Percentiles rank a stretch among this genome's conserved stretches.
phyloP scores from a whole-genome alignment of 2,113 vertebrate species.

The Callipepla californica region DNA sequence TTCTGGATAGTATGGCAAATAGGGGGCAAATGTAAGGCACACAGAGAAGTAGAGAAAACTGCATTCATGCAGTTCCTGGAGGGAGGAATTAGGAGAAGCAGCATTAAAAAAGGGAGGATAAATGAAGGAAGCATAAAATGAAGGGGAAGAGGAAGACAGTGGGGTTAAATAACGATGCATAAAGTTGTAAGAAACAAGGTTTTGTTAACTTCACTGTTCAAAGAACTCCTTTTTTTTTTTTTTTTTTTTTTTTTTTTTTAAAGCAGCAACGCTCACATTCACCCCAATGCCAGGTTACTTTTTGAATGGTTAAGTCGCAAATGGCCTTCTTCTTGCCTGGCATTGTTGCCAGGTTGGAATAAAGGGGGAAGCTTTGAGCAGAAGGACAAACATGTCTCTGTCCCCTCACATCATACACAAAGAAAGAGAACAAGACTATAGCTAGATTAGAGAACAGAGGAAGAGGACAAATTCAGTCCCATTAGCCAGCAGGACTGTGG shows the following conservation, averaged over 20 bases:
- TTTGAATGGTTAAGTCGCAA: not conserved
- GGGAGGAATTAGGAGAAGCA: not conserved
- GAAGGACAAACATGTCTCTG: slow-evolving; percentile 1
- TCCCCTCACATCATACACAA: not conserved
- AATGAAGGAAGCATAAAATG: too few species aligned
- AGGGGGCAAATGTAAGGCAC: not conserved
- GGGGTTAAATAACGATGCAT: not conserved
- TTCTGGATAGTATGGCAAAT: not conserved
- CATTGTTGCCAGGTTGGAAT: not conserved
- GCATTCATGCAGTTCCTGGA: not conserved
- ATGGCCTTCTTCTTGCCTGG: not conserved
- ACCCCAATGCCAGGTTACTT: not conserved
- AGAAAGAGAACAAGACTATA: not conserved
- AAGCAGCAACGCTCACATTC: not conserved
- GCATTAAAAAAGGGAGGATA: not conserved
- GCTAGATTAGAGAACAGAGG: not conserved
- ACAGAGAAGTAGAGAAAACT: not conserved
- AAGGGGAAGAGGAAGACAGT: not conserved
- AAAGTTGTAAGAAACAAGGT: not conserved
- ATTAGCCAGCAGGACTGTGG: not conserved
- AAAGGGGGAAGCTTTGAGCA: not conserved
- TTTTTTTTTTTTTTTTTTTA: not conserved
- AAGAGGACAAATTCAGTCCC: not conserved
- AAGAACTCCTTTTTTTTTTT: not conserved
- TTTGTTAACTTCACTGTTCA: not conserved